Base-by-base conservation (phyloP, 2,113 vertebrate genomes). In the Cygnus atratus region DNA sequence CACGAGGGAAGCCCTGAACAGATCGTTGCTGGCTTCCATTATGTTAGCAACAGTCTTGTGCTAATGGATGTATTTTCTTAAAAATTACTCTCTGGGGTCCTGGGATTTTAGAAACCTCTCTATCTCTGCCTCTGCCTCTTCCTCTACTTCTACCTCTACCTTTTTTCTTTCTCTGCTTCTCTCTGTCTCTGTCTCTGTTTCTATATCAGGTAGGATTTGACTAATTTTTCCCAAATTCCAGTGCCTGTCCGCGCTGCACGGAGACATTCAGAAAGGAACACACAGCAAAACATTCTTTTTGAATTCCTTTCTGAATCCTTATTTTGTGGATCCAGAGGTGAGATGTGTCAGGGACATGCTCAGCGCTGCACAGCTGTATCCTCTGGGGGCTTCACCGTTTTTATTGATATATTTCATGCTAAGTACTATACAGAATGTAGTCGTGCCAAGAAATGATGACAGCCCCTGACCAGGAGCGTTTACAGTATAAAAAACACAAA, bases 21-120 rank as follows among this genome's bases (percentile, higher is more conserved):
- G 67, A 92, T 90, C 88, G 44, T 81, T 88, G 92, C 95, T 94
- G 90, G 70, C 74, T 96, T 95, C 90, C 95, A 95, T 92, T 94
- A 82, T 72, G 73, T 81, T 84, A 70, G 86, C 39, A 92, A 74
- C 57, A 62, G 62, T 91, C 70, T 84, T 43, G 39, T 78, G 70
- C 66, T 91, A 96, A 84, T 87, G 86, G 61, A 68, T 84, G 46
- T 92, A 81, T 90, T 57, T 78, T 71, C 88, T 93, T 58, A 54
- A 91, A 92, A 90, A 88, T 86, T 84, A 68, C 76, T 92, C 95
- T 94, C 92, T 3, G 8, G 54, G 81, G 92, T 94, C 84, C 80
- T 94, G 83, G 79, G 88, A 93, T 92, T 96, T 88, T 93, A 87
- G 70, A 88, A 96, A 86, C 77, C 70, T 94, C 52, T 92, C 72